Evolutionary conservation across 2,113 vertebrate species (phyloP), one percentile per base, ranked within the genome.

Genomic region (Suncus etruscus): DNA sequence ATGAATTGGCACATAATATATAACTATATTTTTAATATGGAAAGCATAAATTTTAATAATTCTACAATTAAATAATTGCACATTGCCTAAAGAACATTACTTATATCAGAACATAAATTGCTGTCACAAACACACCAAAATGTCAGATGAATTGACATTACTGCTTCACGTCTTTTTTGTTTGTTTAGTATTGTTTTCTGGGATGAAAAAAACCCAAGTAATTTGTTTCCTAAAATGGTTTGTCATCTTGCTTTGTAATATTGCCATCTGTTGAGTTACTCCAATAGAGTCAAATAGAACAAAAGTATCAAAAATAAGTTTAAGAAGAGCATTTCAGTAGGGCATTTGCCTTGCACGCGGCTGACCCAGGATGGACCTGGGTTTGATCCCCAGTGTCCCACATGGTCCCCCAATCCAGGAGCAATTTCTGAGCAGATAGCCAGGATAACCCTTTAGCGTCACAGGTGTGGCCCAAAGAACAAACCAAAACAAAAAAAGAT

Each of bases 131-230:
- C 69, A 90, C 58, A 91, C 25, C 0, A 20, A 92, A 88, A 95
- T 94, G 66, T 92, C 87, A 94, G n/a, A 50, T 77, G 77, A 89
- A 90, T 27, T 90, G 79, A 78, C 54, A 91, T 48, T n/a, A 54
- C 39, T 29, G 45, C 69, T 74, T 82, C 69, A 69, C 3, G 68
- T 86, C 68, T 63, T 91, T 95, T 83, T 70, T 48, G 39, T 83
- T 70, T 48, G 39, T 39, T 39, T 39, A 39, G 39, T 39, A 3
- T 39, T 74, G n/a, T 85, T 83, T 76, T 89, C 86, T 83, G 27
- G 24, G 81, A 70, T 73, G 24, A 77, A 54, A 87, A 95, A 94
- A 93, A 90, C 51, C 66, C 77, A 96, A 90, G 48, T 94, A 86
- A 87, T 39, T 39, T 39, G 5, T 92, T 94, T 86, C 77, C n/a